Conservation (phyloP, 2,797 vertebrate genomes). For the Garrulus glandarius region DNA sequence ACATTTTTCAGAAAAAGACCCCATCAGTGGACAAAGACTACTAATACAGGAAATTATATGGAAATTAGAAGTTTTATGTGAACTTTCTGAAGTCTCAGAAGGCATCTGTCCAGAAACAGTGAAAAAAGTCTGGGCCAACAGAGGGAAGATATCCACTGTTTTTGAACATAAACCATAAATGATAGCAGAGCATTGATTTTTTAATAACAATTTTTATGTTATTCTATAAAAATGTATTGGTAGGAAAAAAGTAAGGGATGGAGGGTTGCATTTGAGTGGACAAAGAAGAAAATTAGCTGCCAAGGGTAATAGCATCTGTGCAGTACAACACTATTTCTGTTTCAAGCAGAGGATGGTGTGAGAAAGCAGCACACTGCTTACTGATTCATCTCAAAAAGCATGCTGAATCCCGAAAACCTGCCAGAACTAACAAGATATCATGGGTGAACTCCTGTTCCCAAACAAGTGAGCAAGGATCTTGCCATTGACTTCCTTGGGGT, state of each 20-base stretch:
- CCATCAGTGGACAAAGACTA: not conserved
- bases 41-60: not conserved
- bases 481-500: not conserved
- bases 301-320: slow-evolving; percentile 30
- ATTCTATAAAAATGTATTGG: not conserved
- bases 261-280: slow-evolving; percentile 9
- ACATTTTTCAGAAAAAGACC: not conserved
- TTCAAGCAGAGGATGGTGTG: not conserved
- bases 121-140: not conserved
- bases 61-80: not conserved
- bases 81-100: not conserved
- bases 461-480: not conserved
- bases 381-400: not conserved
- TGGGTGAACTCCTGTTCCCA: not conserved
- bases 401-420: not conserved
- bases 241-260: not conserved
- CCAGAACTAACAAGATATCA: slow-evolving; percentile 25
- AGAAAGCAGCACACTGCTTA: not conserved
- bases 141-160: not conserved
- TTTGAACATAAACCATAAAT: not conserved
- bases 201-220: slow-evolving; percentile 28
- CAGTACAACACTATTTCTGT: not conserved
- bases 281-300: slow-evolving; percentile 45
- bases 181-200: slow-evolving; percentile 8
- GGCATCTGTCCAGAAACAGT: not conserved